Conservation (phyloP, 2,113 vertebrate genomes). For the Apistogramma diplotaenia region DNA sequence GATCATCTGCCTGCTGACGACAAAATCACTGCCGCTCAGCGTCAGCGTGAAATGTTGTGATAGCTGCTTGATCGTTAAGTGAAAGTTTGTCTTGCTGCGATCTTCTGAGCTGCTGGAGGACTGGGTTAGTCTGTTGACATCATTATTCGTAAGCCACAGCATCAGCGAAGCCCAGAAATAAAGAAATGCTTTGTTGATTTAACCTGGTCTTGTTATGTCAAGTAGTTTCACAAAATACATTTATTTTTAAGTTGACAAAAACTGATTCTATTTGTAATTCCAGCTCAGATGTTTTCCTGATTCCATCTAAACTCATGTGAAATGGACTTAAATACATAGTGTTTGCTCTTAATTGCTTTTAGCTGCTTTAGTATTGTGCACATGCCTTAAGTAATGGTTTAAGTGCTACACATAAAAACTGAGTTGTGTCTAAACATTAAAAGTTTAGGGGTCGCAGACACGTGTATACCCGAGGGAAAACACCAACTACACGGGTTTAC, state of each 20-base stretch:
- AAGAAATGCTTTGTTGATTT: not conserved
- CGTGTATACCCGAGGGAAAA: not conserved
- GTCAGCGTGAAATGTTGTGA: not conserved
- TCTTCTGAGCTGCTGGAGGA: not conserved
- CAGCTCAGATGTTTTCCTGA: not conserved
- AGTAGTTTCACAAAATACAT: not conserved
- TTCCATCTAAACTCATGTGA: not conserved
- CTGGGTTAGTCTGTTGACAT: not conserved
- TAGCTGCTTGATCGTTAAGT: not conserved
- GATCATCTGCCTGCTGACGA: not conserved
- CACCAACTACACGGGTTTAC: not conserved
- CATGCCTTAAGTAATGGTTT: not conserved
- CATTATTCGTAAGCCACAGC: not conserved
- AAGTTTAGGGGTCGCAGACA: not conserved
- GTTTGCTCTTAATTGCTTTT: not conserved
- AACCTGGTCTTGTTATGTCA: not conserved
- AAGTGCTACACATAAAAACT: not conserved
- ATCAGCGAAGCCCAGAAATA: not conserved
- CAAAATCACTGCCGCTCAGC: not conserved
- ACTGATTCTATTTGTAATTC: not conserved
- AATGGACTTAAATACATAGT: not conserved
- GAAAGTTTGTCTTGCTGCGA: not conserved
- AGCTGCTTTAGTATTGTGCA: not conserved
- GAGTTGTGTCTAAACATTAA: not conserved
- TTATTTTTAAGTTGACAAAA: not conserved